A percentile compares a stretch with the other conserved stretches of the same genome.
These are phyloP conservation scores for Morpho achilles DNA, from an alignment of 2,888 invertebrate species.

Conservation along the genomic window DNA sequence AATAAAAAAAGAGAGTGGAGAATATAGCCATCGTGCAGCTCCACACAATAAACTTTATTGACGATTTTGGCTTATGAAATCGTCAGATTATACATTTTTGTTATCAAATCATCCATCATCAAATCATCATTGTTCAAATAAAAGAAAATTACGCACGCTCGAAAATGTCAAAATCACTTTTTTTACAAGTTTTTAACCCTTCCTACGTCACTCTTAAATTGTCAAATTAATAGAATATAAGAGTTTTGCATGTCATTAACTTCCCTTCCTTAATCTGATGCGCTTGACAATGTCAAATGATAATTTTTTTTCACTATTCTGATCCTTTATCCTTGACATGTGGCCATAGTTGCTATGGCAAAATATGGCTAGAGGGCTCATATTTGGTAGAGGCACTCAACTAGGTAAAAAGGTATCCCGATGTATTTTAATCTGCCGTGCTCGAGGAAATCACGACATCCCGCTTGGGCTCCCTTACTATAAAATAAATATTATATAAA, in stretches of 20 bases:
- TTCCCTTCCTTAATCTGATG: constrained; percentile 13
- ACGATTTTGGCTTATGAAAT: constrained; percentile 17
- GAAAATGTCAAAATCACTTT: constrained; percentile 9
- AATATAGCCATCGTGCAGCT: no score
- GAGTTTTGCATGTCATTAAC: constrained; percentile 10
- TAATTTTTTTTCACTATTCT: constrained; percentile 11
- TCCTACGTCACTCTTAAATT: constrained; percentile 18
- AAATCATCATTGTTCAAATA: no score
- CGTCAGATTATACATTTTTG: constrained; percentile 15
- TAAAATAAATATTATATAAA: not conserved
- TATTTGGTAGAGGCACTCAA: constrained; percentile 23
- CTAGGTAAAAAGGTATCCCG: constrained; percentile 27
- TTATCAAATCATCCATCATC: no score
- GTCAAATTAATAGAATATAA: constrained; percentile 19
- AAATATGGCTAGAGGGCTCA: not conserved
- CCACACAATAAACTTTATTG: constrained; percentile 18
- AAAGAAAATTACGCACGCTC: no score
- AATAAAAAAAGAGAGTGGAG: no score
- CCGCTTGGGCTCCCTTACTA: constrained; percentile 16
- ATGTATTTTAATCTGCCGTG: constrained; percentile 29
- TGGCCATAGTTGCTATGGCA: not conserved
- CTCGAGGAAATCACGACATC: constrained; percentile 30
- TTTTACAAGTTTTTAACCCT: constrained; percentile 16
- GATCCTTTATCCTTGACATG: constrained; percentile 24
- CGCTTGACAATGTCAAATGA: constrained; percentile 24